Evolutionary conservation across 2,888 invertebrate species (phyloP), one percentile per base, ranked within the genome.

Genomic region (Polietes domitor): DNA sequence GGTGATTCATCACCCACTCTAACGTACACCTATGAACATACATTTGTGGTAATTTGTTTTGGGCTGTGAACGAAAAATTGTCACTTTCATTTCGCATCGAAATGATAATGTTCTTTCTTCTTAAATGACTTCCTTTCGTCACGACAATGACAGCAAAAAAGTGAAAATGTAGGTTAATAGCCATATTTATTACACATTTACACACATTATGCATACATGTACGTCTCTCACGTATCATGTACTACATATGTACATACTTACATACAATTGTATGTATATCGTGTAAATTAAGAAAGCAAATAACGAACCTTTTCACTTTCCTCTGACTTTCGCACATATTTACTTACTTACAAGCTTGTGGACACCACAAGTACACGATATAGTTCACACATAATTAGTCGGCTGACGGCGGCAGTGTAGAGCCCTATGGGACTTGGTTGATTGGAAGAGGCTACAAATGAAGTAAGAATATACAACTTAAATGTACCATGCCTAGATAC

Each of bases 81-180:
- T 78, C 75, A 82, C 68, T 78, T 79, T 77, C 63, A 17, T 70
- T 65, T 75, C 43, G 32, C 19, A 63, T 32, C 17, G 55, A 50
- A 75, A 50, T n/a, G 26, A n/a, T 53, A 15, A 21, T 53, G 28
- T 32, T 21, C 55, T 70, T n/a, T n/a, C 58, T 71, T 78, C 77
- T 47, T 47, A 53, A 70, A 28, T 82, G 76, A 19, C 17, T 50
- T 71, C 75, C 58, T 43, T 80, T 73, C 43, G 43, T 68, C 15
- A 43, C 9, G 68, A 7, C 68, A 43, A 24, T 17, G 19, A 43
- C 75, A 68, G 41, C 53, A 80, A n/a, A 63, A 37, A 41, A 50
- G n/a, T 9, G n/a, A 76, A 85, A 87, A 90, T 87, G 86, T 87
- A 86, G 90, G 89, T 89, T 89, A 90, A 89, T 89, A 89, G 86